phyloP scores from a whole-genome alignment of 2,113 vertebrate genomes.

The Rana temporaria region DNA sequence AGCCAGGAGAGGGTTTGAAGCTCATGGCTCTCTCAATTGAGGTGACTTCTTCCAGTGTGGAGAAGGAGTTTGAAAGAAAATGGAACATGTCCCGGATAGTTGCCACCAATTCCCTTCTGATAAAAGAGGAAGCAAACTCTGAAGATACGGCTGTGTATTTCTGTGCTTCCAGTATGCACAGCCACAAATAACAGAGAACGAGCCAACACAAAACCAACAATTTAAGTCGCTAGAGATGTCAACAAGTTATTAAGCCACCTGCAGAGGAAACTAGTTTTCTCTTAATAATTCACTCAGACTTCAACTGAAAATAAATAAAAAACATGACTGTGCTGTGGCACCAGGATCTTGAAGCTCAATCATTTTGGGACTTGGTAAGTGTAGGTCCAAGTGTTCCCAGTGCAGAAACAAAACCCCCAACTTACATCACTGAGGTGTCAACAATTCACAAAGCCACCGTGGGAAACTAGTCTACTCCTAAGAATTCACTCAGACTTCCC shows the following conservation, averaged over 20 bases:
- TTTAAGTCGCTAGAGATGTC: neutral
- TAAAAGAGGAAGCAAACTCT: neutral
- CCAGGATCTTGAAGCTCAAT: too few species aligned
- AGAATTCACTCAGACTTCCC: too few species aligned
- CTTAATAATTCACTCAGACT: too few species aligned
- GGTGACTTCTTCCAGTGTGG: neutral
- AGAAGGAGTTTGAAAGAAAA: neutral
- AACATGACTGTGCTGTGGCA: too few species aligned
- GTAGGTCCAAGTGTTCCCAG: too few species aligned
- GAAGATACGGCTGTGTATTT: slow-evolving; percentile 21
- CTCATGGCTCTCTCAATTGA: slow-evolving; percentile 8
- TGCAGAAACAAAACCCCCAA: too few species aligned
- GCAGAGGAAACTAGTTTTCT: neutral
- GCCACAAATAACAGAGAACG: neutral
- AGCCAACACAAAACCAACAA: slow-evolving; percentile 18
- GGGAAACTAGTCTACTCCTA: too few species aligned
- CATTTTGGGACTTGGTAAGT: too few species aligned
- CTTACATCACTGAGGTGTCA: too few species aligned
- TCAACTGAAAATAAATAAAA: too few species aligned
- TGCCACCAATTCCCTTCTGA: neutral
- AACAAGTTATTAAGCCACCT: neutral
- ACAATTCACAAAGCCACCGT: too few species aligned
- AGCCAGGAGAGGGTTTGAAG: neutral
- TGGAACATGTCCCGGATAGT: neutral
- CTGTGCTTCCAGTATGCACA: slow-evolving; percentile 42